Conservation (phyloP, 2,797 vertebrate genomes). For the Prionace glauca region DNA sequence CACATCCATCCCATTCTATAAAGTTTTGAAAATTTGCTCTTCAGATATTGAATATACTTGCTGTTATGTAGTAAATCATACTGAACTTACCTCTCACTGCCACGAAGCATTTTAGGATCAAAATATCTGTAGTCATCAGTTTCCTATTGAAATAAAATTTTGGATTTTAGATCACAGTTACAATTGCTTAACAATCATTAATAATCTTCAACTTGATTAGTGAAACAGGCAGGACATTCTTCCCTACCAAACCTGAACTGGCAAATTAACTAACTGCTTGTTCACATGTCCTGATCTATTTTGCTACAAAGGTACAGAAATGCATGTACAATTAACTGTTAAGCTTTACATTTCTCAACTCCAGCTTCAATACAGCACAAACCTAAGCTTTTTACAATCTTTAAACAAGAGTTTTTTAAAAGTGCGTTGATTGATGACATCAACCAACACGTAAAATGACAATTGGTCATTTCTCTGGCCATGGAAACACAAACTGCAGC, state of each 20-base stretch:
- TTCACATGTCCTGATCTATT: neutral
- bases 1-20: neutral
- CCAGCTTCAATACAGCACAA: neutral
- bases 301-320: neutral
- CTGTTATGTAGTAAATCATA: neutral
- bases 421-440: neutral
- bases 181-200: neutral
- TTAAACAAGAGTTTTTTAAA: constrained; percentile 4
- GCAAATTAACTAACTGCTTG: neutral
- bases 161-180: neutral
- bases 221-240: neutral
- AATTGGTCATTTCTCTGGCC: constrained; percentile 2
- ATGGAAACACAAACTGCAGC: neutral
- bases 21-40: neutral
- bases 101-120: constrained; percentile 95
- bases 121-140: constrained; percentile 96
- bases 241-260: neutral
- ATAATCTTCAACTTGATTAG: neutral
- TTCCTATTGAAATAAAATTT: constrained; percentile 64
- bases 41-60: neutral
- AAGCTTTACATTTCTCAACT: neutral
- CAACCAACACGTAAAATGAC: neutral
- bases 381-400: neutral
- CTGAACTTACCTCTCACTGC: constrained; percentile 79
- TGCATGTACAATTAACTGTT: neutral